These are phyloP conservation scores for Phataginus tricuspis DNA, from an alignment of 2,797 vertebrate genomes.

Conservation along the genomic window DNA sequence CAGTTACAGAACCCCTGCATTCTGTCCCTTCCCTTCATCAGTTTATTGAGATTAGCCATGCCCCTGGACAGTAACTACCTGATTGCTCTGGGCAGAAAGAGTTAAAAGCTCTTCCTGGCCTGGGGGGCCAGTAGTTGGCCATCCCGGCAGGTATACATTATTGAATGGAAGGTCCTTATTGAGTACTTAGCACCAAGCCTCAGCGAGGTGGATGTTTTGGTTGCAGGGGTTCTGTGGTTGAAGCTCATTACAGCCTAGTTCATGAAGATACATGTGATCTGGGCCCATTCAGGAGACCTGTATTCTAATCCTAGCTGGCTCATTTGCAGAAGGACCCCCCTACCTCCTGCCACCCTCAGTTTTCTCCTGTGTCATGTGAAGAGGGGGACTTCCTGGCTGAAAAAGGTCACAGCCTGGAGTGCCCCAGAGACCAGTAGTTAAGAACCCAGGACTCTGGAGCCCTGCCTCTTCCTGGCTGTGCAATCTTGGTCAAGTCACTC, in stretches of 20 bases:
- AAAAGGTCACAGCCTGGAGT: neutral
- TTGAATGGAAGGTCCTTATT: neutral
- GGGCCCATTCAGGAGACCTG: neutral
- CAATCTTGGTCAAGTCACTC: neutral
- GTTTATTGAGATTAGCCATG: neutral
- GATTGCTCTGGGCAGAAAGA: neutral
- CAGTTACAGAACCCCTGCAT: too few species aligned
- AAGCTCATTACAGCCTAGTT: neutral
- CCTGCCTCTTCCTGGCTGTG: neutral
- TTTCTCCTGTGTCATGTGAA: neutral
- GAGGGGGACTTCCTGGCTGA: neutral
- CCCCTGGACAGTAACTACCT: neutral
- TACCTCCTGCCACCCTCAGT: neutral
- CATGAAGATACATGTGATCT: neutral
- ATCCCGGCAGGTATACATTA: neutral
- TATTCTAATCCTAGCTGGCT: neutral
- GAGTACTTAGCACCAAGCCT: neutral
- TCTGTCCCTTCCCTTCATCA: neutral
- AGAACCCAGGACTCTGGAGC: neutral
- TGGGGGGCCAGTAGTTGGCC: neutral
- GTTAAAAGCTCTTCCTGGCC: neutral
- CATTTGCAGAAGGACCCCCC: neutral
- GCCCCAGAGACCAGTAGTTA: neutral
- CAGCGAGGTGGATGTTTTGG: accelerated
- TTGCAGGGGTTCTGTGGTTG: neutral